Base-by-base conservation (phyloP, 2,113 vertebrate genomes). In the Brachypteracias leptosomus region DNA sequence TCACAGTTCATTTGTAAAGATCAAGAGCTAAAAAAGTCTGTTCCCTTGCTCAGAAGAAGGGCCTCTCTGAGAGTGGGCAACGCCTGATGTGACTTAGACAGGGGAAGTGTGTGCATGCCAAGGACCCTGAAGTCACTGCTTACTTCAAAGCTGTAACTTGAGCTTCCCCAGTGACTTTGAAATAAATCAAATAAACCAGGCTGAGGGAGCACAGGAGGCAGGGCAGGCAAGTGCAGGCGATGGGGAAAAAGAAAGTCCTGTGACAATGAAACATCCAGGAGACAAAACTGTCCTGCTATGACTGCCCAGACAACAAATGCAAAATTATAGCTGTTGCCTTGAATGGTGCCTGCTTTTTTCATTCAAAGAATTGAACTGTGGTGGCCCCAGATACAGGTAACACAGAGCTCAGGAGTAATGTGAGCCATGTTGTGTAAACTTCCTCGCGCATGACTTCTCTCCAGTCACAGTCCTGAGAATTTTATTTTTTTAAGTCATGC, bases 121-220 rank as follows among this genome's bases (percentile, higher is more conserved):
- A 97, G 96, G 97, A 97, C 96, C 97, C 96, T 97, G 95, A 97
- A 97, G 97, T 97, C 87, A 89, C 93, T 95, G 83, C 72, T 65
- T 87, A 98, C 98, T 98, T 99, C 98, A 98, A 99, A 99, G 98
- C 95, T 95, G 94, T 97, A 99, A 98, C 96, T 95, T 95, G 97
- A 98, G 96, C 93, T 98, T 98, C 97, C 97, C 98, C 95, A 98
- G 97, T 92, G 97, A 98, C 97, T 97, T 97, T 2, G 38, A 96
- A 98, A 97, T 98, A 98, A 98, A 98, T 98, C 98, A 98, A 98
- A 98, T 93, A 98, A 98, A 98, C 96, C 96, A 97, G 96, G 72
- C 93, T 80, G 83, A 85, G 73, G 70, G 61, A 93, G 55, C 61
- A 80, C 44, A 25, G 81, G 36, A 95, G 77, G 81, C 49, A 95